phyloP scores from a whole-genome alignment of 1,140 invertebrate species.

The Zaprionus ghesquierei region DNA sequence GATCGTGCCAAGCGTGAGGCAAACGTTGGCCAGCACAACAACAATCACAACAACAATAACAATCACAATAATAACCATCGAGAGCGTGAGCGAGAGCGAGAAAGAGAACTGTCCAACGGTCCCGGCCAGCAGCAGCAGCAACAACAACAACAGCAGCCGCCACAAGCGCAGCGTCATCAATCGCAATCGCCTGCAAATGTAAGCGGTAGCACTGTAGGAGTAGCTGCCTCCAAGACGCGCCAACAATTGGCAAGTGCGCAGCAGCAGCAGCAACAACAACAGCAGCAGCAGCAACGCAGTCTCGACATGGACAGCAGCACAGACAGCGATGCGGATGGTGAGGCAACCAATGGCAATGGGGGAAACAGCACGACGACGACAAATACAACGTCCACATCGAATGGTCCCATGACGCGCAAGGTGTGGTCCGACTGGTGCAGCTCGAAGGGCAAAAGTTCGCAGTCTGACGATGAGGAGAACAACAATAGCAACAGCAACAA shows the following conservation, averaged over 20 bases:
- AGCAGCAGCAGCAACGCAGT: constrained; percentile 59
- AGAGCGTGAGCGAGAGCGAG: constrained; percentile 40
- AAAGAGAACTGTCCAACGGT: constrained; percentile 28
- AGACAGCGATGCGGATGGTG: constrained; percentile 83
- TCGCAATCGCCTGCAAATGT: constrained; percentile 69
- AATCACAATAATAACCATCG: constrained; percentile 50
- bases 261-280: constrained; percentile 43
- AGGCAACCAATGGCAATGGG: constrained; percentile 82
- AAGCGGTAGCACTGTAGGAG: constrained; percentile 19
- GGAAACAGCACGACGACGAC: constrained; percentile 84
- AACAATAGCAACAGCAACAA: constrained; percentile 77
- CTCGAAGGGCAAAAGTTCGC: constrained; percentile 85
- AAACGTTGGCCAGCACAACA: constrained; percentile 65
- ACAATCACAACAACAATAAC: constrained; percentile 52
- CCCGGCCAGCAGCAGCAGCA: constrained; percentile 13
- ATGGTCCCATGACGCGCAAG: constrained; percentile 85
- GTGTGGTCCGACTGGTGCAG: constrained; percentile 90
- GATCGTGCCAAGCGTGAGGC: constrained; percentile 82
- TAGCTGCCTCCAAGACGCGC: constrained; percentile 53
- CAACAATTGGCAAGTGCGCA: constrained; percentile 46
- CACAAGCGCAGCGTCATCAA: constrained; percentile 41
- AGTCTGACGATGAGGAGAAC: constrained; percentile 84
- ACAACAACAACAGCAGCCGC: constrained; percentile 4
- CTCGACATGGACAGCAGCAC: constrained; percentile 79
- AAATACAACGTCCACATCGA: constrained; percentile 84